Conservation (phyloP, 2,797 vertebrate species). For the Catostomus latipinnis region DNA sequence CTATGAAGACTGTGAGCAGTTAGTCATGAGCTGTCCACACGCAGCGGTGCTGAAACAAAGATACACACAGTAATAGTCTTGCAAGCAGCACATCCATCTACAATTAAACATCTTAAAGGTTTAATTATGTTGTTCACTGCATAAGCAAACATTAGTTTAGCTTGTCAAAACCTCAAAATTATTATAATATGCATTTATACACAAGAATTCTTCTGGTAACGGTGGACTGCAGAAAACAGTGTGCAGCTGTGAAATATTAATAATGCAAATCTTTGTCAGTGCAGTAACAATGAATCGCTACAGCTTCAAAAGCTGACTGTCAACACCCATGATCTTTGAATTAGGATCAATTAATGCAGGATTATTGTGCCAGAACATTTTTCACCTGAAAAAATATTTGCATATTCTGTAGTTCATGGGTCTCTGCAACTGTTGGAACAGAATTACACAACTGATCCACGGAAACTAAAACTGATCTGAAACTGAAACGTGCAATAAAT, state of each 20-base stretch:
- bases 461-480: neutral
- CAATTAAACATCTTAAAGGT: neutral
- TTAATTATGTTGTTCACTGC: neutral
- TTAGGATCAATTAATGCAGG: neutral
- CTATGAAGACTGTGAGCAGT: neutral
- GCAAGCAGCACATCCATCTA: neutral
- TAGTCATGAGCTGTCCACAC: slow-evolving; percentile 60
- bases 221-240: slow-evolving; percentile 3
- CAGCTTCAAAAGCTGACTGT: slow-evolving; percentile 22
- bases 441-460: slow-evolving; percentile 11
- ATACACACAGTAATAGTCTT: neutral
- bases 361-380: slow-evolving; percentile 13
- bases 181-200: neutral
- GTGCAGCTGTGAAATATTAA: slow-evolving; percentile 33
- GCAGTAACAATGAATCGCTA: slow-evolving; percentile 32
- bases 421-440: slow-evolving; percentile 1
- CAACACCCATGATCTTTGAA: neutral
- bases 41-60: slow-evolving; percentile 60
- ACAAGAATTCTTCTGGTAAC: neutral
- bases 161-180: neutral
- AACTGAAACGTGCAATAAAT: neutral
- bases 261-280: slow-evolving; percentile 39
- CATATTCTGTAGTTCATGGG: neutral
- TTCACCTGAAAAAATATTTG: neutral
- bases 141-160: neutral